A percentile compares a stretch with the other conserved stretches of the same genome.
These are phyloP conservation scores for Pecten maximus DNA, from an alignment of 2,888 invertebrate genomes.

Conservation along the genomic window DNA sequence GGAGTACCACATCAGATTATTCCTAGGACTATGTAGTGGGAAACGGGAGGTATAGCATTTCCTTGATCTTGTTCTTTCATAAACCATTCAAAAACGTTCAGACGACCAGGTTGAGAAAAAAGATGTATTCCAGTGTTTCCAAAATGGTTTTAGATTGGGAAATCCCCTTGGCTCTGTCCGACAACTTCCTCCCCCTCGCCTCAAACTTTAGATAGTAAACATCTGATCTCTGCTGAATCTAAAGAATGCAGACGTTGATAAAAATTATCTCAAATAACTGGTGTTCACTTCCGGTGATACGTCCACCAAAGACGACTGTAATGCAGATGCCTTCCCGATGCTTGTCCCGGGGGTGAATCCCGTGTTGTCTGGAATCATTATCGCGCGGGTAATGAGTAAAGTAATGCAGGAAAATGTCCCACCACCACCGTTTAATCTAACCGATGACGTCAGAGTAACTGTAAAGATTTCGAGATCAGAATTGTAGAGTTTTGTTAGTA, in stretches of 20 bases:
- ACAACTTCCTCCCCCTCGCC: neutral
- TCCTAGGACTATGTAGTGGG: too few relatives aligned
- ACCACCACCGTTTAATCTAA: neutral
- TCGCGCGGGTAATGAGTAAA: neutral
- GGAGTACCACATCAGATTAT: too few relatives aligned
- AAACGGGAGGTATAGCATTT: too few relatives aligned
- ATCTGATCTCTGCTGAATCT: neutral
- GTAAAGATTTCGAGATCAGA: neutral
- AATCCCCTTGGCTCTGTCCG: neutral
- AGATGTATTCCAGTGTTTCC: too few relatives aligned
- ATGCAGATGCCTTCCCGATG: neutral
- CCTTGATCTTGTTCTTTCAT: too few relatives aligned
- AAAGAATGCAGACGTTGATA: neutral
- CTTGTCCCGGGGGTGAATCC: constrained; percentile 1
- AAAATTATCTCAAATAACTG: neutral
- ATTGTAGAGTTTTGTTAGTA: neutral
- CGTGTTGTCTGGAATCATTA: neutral
- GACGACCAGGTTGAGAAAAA: too few relatives aligned
- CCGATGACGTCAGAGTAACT: neutral
- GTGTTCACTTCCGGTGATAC: neutral
- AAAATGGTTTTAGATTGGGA: neutral
- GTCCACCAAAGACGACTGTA: neutral
- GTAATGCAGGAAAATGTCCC: neutral
- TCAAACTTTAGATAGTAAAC: neutral
- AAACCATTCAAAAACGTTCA: too few relatives aligned